A percentile compares a stretch with the other conserved stretches of the same genome.
Evolutionary conservation across 2,888 invertebrate genomes (phyloP).

Genomic region (Lasiommata megera): DNA sequence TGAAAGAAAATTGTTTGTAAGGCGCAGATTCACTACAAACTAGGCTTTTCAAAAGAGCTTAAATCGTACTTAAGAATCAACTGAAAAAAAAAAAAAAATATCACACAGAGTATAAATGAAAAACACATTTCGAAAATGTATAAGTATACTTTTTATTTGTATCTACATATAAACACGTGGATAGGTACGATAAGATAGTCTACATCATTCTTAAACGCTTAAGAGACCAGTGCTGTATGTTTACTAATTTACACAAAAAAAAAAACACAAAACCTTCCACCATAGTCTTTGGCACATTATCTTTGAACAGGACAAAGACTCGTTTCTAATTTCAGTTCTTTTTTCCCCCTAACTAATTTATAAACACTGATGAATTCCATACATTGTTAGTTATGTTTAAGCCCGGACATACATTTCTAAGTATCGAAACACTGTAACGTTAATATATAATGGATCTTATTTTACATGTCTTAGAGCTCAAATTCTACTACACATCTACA

Average conservation of each 20-base stretch:
- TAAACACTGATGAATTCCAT: constrained; percentile 39
- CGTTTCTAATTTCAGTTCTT: constrained; percentile 68
- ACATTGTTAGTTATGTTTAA: background rate
- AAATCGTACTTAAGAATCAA: no score
- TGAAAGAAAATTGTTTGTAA: no score
- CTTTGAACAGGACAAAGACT: constrained; percentile 79
- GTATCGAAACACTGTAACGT: no score
- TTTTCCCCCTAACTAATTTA: constrained; percentile 50
- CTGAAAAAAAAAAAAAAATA: no score
- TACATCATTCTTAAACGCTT: constrained; percentile 62
- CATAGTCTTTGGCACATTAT: constrained; percentile 80
- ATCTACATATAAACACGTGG: constrained; percentile 79
- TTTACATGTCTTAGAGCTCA: no score
- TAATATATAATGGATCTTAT: no score
- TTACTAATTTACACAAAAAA: constrained; percentile 51
- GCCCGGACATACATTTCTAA: background rate
- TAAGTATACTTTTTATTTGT: constrained; percentile 65
- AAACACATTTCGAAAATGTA: constrained; percentile 59
- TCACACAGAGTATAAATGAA: constrained; percentile 22
- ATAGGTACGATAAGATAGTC: constrained; percentile 70
- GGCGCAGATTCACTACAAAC: no score
- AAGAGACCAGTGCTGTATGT: constrained; percentile 76
- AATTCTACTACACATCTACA: no score
- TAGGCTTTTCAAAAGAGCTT: no score
- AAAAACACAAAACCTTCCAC: constrained; percentile 56